Percentiles rank a stretch among this genome's conserved stretches.
Evolutionary conservation across 2,797 vertebrate genomes (phyloP).

Genomic region (Enteromius viviparus): DNA sequence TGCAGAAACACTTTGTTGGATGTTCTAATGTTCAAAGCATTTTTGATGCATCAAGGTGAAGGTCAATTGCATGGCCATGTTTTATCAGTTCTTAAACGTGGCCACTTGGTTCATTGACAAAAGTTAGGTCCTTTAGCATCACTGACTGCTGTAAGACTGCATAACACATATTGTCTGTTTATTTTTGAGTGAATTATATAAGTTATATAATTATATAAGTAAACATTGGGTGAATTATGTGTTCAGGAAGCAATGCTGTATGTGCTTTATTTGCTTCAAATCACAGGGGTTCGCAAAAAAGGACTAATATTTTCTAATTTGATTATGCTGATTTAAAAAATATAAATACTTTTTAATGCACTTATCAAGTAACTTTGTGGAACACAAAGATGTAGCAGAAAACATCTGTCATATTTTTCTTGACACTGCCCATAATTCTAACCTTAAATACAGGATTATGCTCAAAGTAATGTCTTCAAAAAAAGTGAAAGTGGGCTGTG

Average conservation of each 20-base stretch:
- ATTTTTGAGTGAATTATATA: background rate
- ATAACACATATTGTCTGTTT: slow-evolving; percentile 9
- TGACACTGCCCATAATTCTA: background rate
- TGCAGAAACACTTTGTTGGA: slow-evolving; percentile 14
- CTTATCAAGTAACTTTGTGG: background rate
- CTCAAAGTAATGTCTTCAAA: background rate
- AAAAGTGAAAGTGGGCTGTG: background rate
- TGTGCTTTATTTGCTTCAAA: background rate
- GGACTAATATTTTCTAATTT: background rate
- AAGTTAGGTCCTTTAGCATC: background rate
- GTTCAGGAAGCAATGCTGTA: background rate
- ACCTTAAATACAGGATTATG: background rate
- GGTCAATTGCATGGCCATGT: background rate
- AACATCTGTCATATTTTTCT: background rate
- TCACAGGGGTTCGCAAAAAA: background rate
- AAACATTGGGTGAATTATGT: background rate
- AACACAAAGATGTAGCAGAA: background rate
- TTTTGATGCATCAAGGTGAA: slow-evolving; percentile 6
- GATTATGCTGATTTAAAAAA: background rate
- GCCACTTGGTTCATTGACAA: background rate
- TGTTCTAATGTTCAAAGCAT: background rate
- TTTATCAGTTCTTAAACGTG: background rate
- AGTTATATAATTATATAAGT: background rate
- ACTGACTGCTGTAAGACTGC: background rate
- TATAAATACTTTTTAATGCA: background rate